Evolutionary conservation across 2,888 invertebrate species (phyloP).

Genomic region (Allacma fusca): DNA sequence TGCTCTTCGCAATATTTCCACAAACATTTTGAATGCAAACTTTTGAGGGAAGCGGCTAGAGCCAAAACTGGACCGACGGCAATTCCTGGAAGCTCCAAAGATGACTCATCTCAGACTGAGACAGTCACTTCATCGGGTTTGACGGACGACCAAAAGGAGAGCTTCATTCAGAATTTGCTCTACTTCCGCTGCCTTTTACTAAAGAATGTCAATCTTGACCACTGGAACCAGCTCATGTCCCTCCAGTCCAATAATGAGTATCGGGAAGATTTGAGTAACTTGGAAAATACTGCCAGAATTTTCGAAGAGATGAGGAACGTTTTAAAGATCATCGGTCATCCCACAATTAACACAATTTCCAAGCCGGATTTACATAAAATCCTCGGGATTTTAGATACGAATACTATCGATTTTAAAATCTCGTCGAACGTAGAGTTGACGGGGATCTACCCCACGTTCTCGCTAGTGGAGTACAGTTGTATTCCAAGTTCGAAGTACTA

Average conservation of each 20-base stretch:
- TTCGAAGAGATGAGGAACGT: slow-evolving; percentile 54
- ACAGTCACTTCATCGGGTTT: slow-evolving; percentile 23
- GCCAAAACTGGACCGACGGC: slow-evolving; percentile 22
- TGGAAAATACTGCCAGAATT: slow-evolving; percentile 57
- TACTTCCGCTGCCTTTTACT: slow-evolving; percentile 72
- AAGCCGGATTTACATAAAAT: slow-evolving; percentile 60
- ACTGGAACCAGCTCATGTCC: slow-evolving; percentile 69
- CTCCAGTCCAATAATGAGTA: slow-evolving; percentile 73
- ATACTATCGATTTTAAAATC: slow-evolving; percentile 53
- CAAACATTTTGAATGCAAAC: slow-evolving; percentile 58
- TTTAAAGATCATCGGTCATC: slow-evolving; percentile 51
- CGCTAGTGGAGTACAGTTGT: slow-evolving; percentile 57
- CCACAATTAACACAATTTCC: slow-evolving; percentile 37
- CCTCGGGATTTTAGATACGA: slow-evolving; percentile 58
- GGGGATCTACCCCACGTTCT: slow-evolving; percentile 54
- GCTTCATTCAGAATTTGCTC: slow-evolving; percentile 55
- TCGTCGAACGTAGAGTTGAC: slow-evolving; percentile 49
- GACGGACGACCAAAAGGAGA: slow-evolving; percentile 37
- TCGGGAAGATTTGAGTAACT: slow-evolving; percentile 52
- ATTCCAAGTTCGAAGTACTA: slow-evolving; percentile 55
- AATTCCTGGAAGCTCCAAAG: slow-evolving; percentile 20
- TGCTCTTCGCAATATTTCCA: slow-evolving; percentile 58
- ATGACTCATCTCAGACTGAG: not conserved
- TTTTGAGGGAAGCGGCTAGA: slow-evolving; percentile 52
- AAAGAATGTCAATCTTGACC: slow-evolving; percentile 68